These are phyloP conservation scores for Notospermus geniculatus DNA, from an alignment of 1,140 invertebrate genomes.

Conservation along the genomic window DNA sequence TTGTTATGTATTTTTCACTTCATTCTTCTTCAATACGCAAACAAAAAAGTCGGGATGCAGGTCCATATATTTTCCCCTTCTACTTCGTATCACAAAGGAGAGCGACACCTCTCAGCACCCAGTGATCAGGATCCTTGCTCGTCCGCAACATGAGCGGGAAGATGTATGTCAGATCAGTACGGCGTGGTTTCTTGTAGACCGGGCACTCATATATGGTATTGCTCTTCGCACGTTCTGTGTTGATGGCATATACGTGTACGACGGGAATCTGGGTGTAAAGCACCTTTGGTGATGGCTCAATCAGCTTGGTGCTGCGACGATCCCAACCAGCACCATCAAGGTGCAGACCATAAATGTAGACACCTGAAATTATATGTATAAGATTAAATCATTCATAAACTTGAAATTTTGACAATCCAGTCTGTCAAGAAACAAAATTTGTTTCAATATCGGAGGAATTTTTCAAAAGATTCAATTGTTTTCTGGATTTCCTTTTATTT, in stretches of 20 bases:
- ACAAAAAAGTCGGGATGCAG: too few species aligned
- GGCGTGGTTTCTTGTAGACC: constrained; percentile 90
- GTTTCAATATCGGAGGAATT: not conserved
- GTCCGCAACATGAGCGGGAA: constrained; percentile 89
- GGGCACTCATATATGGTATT: constrained; percentile 92
- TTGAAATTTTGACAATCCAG: not conserved
- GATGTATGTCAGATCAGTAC: constrained; percentile 92
- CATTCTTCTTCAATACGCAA: too few species aligned
- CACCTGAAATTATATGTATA: constrained; percentile 35
- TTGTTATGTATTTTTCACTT: too few species aligned
- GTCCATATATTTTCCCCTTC: too few species aligned
- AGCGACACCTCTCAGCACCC: constrained; percentile 85
- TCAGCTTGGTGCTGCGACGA: constrained; percentile 41
- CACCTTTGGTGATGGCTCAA: constrained; percentile 54
- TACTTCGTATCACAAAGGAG: constrained; percentile 95
- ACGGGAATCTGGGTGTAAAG: constrained; percentile 52
- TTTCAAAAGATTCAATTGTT: not conserved
- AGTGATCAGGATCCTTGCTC: constrained; percentile 54
- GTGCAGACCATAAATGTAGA: constrained; percentile 53
- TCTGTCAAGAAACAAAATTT: too few species aligned
- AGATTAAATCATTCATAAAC: not conserved
- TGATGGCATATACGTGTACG: constrained; percentile 89
- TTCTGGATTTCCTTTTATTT: not conserved
- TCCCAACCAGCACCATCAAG: constrained; percentile 56
- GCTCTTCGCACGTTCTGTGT: constrained; percentile 72